These are phyloP conservation scores for Cosmia pyralina DNA, from an alignment of 2,888 invertebrate species.

Conservation along the genomic window DNA sequence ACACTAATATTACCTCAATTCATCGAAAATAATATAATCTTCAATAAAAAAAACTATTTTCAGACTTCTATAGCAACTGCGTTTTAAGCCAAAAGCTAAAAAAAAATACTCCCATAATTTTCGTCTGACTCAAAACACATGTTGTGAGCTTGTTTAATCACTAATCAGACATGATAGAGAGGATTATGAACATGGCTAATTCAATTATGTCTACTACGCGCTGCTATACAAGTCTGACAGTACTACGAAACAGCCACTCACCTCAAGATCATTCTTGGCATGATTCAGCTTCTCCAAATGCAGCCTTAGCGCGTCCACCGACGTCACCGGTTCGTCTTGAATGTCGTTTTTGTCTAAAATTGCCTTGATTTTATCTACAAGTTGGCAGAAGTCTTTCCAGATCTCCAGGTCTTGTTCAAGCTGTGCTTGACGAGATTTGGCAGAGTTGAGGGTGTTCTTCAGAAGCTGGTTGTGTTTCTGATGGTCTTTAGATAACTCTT, in stretches of 20 bases:
- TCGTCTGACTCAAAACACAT: background rate
- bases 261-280: constrained; percentile 93
- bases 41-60: background rate
- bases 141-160: constrained; percentile 9
- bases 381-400: constrained; percentile 95
- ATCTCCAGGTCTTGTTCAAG: constrained; percentile 95
- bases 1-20: no score
- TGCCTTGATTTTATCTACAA: constrained; percentile 94
- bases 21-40: no score
- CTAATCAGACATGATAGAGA: constrained; percentile 3
- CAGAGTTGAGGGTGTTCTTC: constrained; percentile 95
- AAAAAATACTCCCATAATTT: no score
- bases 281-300: constrained; percentile 95
- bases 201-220: constrained; percentile 13
- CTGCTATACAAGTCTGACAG: constrained; percentile 33
- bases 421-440: constrained; percentile 94
- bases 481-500: constrained; percentile 95
- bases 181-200: constrained; percentile 22
- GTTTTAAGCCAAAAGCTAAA: background rate
- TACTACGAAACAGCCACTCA: constrained; percentile 81
- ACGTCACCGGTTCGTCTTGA: constrained; percentile 94
- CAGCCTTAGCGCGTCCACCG: constrained; percentile 95
- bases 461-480: constrained; percentile 95
- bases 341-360: constrained; percentile 94
- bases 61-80: constrained; percentile 18